Evolutionary conservation across 2,797 vertebrate species (phyloP).

Genomic region (Emydoidea blandingii): DNA sequence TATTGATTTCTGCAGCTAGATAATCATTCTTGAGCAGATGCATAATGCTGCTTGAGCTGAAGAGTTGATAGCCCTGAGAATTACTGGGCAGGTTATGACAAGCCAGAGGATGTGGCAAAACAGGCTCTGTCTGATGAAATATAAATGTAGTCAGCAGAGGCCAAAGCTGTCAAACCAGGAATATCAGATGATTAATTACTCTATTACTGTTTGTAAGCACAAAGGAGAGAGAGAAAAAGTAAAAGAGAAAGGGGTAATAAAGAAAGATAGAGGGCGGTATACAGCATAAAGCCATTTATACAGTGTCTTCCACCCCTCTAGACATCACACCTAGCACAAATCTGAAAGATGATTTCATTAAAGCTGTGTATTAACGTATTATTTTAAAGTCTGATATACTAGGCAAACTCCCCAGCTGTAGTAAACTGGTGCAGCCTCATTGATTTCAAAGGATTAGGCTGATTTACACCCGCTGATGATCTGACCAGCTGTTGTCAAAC

Average conservation of each 20-base stretch:
- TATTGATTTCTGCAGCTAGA: constrained; percentile 71
- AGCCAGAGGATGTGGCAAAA: not conserved
- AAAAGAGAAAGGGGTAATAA: not conserved
- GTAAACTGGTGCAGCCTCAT: not conserved
- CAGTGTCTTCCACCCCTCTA: not conserved
- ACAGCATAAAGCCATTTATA: not conserved
- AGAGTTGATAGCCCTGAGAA: constrained; percentile 51
- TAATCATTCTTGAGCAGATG: constrained; percentile 62
- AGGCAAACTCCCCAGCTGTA: fast-evolving
- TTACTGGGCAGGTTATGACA: constrained; percentile 42
- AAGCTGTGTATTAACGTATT: not conserved
- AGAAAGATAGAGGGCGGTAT: not conserved
- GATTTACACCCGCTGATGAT: fast-evolving
- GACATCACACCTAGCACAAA: not conserved
- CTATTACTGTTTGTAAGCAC: constrained; percentile 37
- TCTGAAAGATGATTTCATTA: not conserved
- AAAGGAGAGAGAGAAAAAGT: constrained; percentile 9
- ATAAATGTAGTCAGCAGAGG: constrained; percentile 48
- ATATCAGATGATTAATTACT: constrained; percentile 67
- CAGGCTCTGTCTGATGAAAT: not conserved
- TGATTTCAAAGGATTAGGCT: not conserved
- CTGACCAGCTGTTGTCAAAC: not conserved
- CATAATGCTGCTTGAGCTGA: constrained; percentile 55
- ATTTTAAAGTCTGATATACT: not conserved
- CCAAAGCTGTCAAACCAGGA: constrained; percentile 30